Base-by-base conservation (phyloP, 2,797 vertebrate species). In the Neosilurus mollespiculum region DNA sequence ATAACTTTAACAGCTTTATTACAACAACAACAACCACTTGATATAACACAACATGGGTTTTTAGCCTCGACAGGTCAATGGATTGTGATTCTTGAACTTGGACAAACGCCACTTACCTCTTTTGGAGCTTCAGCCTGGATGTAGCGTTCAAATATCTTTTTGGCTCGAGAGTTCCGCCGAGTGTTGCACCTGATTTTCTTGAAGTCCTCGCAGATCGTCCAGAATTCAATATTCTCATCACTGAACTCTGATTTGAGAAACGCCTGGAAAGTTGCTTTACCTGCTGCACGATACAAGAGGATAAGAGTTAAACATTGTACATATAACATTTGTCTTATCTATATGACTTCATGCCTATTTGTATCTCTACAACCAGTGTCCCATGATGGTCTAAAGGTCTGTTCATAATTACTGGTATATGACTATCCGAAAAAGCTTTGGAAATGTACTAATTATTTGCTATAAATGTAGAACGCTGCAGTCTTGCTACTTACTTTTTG, bases 161-260 rank as follows among this genome's bases (percentile, higher is more conserved):
- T 96, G 80, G 96, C 95, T 81, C 89, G 91, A 22, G 91, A 93
- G 77, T 87, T 91, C 88, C 95, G 92, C 88, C 92, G 94, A 88
- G 91, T 92, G 10, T 89, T 91, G 1, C 88, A 93, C 61, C 85
- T 93, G 84, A 92, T 94, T 91, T 95, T 97, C 93, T 96, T 97
- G 79, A 93, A 97, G 65, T 93, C 94, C 91, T 98, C 94, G 12
- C 96, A 97, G 37, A 95, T 93, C 90, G 94, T 85, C 95, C 96
- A 98, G 88, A 98, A 98, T 82, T 97, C 95, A 37, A 95, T 94
- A 81, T 98, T 98, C 91, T 97, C 96, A 12, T 97, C 93, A 1
- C 95, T 98, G 91, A 96, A 94, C 88, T 98, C 96, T 0, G 93
- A 94, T 91, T 96, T 96, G 83, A 97, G 90, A 90, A 96, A 98